These are phyloP conservation scores for Corythaixoides concolor DNA, from an alignment of 2,113 vertebrate species.

Conservation along the genomic window DNA sequence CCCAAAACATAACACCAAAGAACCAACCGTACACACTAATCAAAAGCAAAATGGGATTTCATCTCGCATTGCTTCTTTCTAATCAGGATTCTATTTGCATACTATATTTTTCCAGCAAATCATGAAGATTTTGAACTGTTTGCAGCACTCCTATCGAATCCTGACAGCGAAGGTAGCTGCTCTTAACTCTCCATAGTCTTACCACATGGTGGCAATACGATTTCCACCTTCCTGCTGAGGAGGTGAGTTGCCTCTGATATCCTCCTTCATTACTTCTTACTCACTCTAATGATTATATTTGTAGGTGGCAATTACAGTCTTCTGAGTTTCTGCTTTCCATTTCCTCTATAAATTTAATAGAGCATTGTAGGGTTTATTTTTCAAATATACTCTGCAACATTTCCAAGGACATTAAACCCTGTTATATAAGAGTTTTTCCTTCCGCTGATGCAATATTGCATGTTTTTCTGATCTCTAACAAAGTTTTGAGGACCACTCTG, in stretches of 20 bases:
- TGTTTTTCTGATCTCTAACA: conserved; percentile 18
- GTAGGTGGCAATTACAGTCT: conserved; percentile 31
- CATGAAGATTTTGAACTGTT: background rate
- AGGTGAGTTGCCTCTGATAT: background rate
- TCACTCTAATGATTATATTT: conserved; percentile 8
- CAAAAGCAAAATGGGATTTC: conserved; percentile 19
- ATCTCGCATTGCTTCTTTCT: background rate
- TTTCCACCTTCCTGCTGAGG: background rate
- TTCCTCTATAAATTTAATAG: conserved; percentile 50
- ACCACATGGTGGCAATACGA: conserved; percentile 59
- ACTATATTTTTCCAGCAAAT: background rate
- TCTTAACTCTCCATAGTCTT: background rate
- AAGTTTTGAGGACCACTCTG: conserved; percentile 2
- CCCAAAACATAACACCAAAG: background rate
- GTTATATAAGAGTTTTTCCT: background rate
- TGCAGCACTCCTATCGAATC: background rate
- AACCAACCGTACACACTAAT: background rate
- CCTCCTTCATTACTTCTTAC: background rate
- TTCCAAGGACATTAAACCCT: conserved; percentile 15
- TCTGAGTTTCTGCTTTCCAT: conserved; percentile 17
- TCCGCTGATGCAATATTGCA: conserved; percentile 29
- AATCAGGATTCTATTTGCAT: conserved; percentile 15
- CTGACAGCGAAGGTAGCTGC: background rate
- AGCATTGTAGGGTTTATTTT: conserved; percentile 39
- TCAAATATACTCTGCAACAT: conserved; percentile 47